Conservation (phyloP, 2,888 invertebrate genomes). For the Hydroisotoma schaefferi region DNA sequence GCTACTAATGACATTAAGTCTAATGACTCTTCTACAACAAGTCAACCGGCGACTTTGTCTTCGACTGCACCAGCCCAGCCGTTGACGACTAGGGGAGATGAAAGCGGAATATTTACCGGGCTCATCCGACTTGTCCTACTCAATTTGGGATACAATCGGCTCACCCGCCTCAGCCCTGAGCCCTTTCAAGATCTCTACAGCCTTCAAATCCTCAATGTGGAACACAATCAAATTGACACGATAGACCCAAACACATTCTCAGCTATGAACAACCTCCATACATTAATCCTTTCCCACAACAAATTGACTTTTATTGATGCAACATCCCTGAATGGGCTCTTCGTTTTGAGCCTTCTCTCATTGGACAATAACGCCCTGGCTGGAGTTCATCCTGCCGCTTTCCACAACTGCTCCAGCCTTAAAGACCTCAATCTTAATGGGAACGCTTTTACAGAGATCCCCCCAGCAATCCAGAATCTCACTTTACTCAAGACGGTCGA, state of each 20-base stretch:
- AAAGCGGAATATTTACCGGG: slow-evolving; percentile 68
- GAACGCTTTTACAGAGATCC: slow-evolving; percentile 75
- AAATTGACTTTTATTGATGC: slow-evolving; percentile 79
- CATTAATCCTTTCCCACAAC: slow-evolving; percentile 79
- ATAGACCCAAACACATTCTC: slow-evolving; percentile 84
- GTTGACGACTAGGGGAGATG: not conserved
- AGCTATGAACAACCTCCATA: slow-evolving; percentile 87
- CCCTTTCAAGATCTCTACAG: slow-evolving; percentile 83
- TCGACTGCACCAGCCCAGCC: not conserved
- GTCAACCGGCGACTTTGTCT: not conserved
- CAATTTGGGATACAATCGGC: slow-evolving; percentile 74
- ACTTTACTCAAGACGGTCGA: slow-evolving; percentile 80
- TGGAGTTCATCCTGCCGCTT: slow-evolving; percentile 80
- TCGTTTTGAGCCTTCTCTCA: slow-evolving; percentile 77
- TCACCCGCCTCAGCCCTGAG: slow-evolving; percentile 74
- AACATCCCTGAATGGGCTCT: slow-evolving; percentile 80
- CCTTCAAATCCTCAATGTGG: slow-evolving; percentile 77
- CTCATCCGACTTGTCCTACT: slow-evolving; percentile 81
- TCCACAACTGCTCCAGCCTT: slow-evolving; percentile 83
- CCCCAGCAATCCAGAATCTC: slow-evolving; percentile 78
- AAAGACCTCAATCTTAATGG: slow-evolving; percentile 87
- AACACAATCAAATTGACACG: slow-evolving; percentile 76
- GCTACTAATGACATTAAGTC: slow-evolving; percentile 3
- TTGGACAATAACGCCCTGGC: slow-evolving; percentile 81
- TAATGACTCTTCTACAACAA: slow-evolving; percentile 5